Evolutionary conservation across 2,113 vertebrate species (phyloP).

Genomic region (Sebastes fasciatus): DNA sequence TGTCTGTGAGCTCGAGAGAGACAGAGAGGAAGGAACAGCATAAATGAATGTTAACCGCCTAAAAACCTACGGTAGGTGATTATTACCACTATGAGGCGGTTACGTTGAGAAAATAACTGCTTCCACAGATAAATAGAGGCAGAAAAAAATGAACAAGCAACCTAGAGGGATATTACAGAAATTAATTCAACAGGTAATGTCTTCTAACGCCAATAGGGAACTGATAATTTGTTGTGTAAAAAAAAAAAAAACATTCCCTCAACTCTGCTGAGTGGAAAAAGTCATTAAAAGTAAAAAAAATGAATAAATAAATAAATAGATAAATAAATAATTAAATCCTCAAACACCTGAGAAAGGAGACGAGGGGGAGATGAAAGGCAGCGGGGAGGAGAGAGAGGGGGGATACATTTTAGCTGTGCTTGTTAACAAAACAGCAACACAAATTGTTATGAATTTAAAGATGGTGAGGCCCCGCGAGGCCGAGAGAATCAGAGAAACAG

Average conservation of each 20-base stretch:
- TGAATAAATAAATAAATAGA: slow-evolving; percentile 54
- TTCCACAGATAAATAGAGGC: slow-evolving; percentile 45
- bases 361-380: slow-evolving; percentile 62
- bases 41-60: slow-evolving; percentile 60
- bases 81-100: slow-evolving; percentile 47
- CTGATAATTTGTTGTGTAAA: slow-evolving; percentile 62
- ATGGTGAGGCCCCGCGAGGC: slow-evolving; percentile 41
- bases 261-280: slow-evolving; percentile 66
- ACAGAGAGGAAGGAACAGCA: slow-evolving; percentile 5
- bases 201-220: slow-evolving; percentile 59
- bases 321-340: slow-evolving; percentile 47
- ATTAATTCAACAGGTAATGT: slow-evolving; percentile 74
- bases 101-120: slow-evolving; percentile 48
- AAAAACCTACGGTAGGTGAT: slow-evolving; percentile 43
- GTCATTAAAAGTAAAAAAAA: slow-evolving; percentile 66
- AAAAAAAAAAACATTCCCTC: slow-evolving; percentile 30
- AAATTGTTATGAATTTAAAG: slow-evolving; percentile 68
- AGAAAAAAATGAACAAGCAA: slow-evolving; percentile 34
- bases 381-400: slow-evolving; percentile 13
- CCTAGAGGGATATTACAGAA: slow-evolving; percentile 67
- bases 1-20: slow-evolving; percentile 21
- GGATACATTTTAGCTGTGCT: slow-evolving; percentile 44
- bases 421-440: slow-evolving; percentile 75
- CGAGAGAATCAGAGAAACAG: slow-evolving; percentile 17
- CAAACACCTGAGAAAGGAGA: slow-evolving; percentile 61